Evolutionary conservation across 2,888 invertebrate genomes (phyloP), one percentile per base, ranked within the genome.

Genomic region (Phortica magna): DNA sequence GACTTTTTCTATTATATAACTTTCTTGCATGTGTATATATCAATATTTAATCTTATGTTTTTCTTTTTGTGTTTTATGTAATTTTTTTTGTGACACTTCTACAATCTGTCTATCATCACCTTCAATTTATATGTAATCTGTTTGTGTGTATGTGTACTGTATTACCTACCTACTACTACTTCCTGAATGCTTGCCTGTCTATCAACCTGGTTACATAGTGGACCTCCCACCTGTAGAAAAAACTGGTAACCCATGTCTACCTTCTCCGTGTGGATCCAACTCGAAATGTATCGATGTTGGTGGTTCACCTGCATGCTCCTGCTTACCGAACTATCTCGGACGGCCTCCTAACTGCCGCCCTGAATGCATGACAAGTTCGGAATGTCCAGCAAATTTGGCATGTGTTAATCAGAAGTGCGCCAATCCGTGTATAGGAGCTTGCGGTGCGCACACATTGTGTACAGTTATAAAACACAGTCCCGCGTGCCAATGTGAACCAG

Each of bases 261-360:
- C 97, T 77, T 95, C 96, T 81, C 96, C 97, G 22, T 97, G 97
- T 91, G 97, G 97, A 81, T 95, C 95, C 75, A 95, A 97, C 92
- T 96, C 97, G 72, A 95, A 96, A 91, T 97, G 97, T 92, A 80
- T 91, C 86, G 94, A 95, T 78, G 94, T 96, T 83, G 95, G 96
- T 79, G 95, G 95, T 88, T 95, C 95, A 82, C 95, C 96, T 81
- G 96, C 96, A 82, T 97, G 97, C 90, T 96, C 96, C 83, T 97
- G 97, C 89, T 92, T 95, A 83, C 93, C 95, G 59, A 95, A 95
- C 88, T 97, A 95, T 90, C 93, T 96, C 77, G 97, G 98, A 72
- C 94, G 96, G 87, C 95, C 97, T 72, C 97, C 97, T 55, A 96
- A 96, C 90, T 97, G 97, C 90, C 94, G 97, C 89, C 94, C 95